phyloP scores from a whole-genome alignment of 2,888 invertebrate species.

The Hirtodrosophila alboralis region DNA sequence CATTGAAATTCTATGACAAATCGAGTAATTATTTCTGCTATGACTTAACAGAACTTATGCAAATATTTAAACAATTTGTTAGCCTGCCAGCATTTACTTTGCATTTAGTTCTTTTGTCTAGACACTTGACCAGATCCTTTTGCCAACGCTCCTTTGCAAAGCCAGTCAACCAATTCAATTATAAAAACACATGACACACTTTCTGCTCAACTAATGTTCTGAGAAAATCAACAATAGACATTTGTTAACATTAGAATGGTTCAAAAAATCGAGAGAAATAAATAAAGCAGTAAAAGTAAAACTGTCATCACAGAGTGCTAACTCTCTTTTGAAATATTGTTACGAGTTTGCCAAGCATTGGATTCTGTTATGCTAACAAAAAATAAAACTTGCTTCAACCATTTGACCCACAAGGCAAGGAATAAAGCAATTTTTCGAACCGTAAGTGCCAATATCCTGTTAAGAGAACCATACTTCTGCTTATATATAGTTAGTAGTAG shows the following conservation, averaged over 20 bases:
- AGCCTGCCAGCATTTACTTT: conserved; percentile 12
- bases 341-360: conserved; percentile 23
- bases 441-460: conserved; percentile 35
- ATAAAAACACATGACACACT: conserved; percentile 31
- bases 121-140: conserved; percentile 26
- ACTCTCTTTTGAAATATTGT: conserved; percentile 21
- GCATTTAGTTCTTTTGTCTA: conserved; percentile 40
- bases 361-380: conserved; percentile 31
- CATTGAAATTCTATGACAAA: not conserved
- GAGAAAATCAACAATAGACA: conserved; percentile 47
- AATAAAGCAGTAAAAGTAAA: not conserved
- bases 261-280: not conserved
- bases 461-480: conserved; percentile 33
- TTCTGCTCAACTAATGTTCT: not conserved
- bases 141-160: conserved; percentile 7
- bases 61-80: conserved; percentile 11
- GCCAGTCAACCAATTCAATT: conserved; percentile 26
- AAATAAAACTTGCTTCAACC: conserved; percentile 23
- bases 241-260: conserved; percentile 14
- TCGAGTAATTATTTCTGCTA: conserved; percentile 2
- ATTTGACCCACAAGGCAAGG: not conserved
- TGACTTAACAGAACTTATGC: conserved; percentile 2
- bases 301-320: conserved; percentile 4
- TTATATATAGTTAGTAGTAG: conserved; percentile 7
- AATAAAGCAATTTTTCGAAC: too few relatives aligned